Base-by-base conservation (phyloP, 2,113 vertebrate genomes). In the Malaclemys terrapin region DNA sequence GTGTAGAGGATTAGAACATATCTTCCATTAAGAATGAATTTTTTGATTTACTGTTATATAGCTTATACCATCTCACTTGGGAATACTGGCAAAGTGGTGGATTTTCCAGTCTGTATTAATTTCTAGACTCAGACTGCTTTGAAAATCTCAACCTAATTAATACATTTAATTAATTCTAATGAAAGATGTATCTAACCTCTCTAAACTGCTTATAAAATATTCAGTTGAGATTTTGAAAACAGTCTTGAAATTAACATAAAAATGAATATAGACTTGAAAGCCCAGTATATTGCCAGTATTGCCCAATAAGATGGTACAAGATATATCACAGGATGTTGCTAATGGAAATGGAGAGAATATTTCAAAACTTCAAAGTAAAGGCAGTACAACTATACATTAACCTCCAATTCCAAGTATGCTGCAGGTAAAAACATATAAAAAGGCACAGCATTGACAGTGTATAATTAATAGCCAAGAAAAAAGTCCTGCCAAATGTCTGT, bases 321-420 rank as follows among this genome's bases (percentile, higher is more conserved):
- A 13, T 31, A 62, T 62, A 62, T 16, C 59, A 31, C 59, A 62
- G 29, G 59, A 29, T 62, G 35, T 69, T 69, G 35, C 35, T 69
- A 69, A 69, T 69, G 16, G 5, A 69, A n/a, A 69, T 69, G n/a
- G 8, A 69, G 62, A 62, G 59, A 62, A 6, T 69, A 69, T 69
- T 69, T 69, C 62, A 69, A 69, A n/a, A 65, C 59, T 65, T 65
- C 59, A 65, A 65, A 69, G 50, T 12, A 93, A 87, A 89, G 11
- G 31, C 29, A 75, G 35, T 14, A 20, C 89, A 65, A 31, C 5
- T 84, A n/a, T 31, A 0, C 0, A 85, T 42, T 85, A 83, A 75
- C 5, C 0, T 81, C 31, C 0, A 0, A 35, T 82, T 87, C n/a
- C 16, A 52, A 1, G 2, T 81, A 8, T 47, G 0, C 42, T 93